phyloP scores from a whole-genome alignment of 2,888 invertebrate genomes.

The Cataglyphis rosenhaueri region DNA sequence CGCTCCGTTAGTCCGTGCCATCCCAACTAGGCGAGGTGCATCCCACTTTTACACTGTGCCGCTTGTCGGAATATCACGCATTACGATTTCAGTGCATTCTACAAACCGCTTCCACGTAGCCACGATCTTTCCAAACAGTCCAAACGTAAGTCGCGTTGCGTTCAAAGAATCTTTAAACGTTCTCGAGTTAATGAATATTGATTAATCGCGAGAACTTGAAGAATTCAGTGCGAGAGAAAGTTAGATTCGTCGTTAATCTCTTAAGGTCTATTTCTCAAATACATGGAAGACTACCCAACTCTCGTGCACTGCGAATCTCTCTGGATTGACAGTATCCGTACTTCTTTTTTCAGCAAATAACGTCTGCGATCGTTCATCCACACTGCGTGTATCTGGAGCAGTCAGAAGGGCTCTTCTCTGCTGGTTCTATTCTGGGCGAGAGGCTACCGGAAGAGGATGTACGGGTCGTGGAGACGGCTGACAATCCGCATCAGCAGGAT shows the following conservation, averaged over 20 bases:
- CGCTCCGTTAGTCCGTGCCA: constrained; percentile 52
- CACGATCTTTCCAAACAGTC: constrained; percentile 10
- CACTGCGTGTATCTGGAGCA: constrained; percentile 81
- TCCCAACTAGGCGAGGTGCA: constrained; percentile 47
- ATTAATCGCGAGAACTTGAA: background rate
- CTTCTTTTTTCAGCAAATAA: constrained; percentile 85
- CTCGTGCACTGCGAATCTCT: background rate
- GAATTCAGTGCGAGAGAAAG: background rate
- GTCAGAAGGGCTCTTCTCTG: constrained; percentile 83
- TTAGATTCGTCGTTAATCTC: background rate
- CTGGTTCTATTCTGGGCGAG: constrained; percentile 86
- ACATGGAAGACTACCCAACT: background rate
- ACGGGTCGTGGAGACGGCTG: constrained; percentile 93
- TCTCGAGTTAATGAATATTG: background rate
- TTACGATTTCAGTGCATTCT: constrained; percentile 43
- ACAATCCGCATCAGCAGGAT: constrained; percentile 85
- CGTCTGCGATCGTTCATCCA: constrained; percentile 91
- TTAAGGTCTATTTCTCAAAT: background rate
- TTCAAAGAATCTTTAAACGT: background rate
- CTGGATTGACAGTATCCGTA: background rate
- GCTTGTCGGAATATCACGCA: constrained; percentile 45
- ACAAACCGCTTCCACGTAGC: constrained; percentile 21
- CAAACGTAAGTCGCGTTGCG: background rate
- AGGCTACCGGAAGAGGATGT: constrained; percentile 94
- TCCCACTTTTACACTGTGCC: constrained; percentile 82